Evolutionary conservation across 2,113 vertebrate genomes (phyloP).

Genomic region (Struthidea cinerea): DNA sequence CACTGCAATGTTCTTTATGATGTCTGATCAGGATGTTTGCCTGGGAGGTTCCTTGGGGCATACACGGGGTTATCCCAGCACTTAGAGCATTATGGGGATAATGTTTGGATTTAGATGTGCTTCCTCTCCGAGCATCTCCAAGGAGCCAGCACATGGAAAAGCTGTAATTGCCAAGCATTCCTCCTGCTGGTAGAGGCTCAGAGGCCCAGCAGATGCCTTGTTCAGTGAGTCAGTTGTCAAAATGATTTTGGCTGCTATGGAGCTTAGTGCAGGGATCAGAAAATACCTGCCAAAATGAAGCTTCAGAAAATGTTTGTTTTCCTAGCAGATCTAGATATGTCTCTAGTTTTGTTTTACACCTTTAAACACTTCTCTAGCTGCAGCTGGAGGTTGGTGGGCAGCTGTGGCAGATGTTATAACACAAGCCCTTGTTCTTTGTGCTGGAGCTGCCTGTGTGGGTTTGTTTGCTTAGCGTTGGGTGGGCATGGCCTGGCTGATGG

Average conservation of each 20-base stretch:
- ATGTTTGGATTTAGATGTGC: neutral
- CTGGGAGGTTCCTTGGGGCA: neutral
- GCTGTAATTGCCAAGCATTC: neutral
- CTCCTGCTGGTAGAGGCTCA: neutral
- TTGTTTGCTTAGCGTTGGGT: neutral
- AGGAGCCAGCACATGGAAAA: neutral
- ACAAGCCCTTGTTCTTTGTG: neutral
- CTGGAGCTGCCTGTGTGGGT: neutral
- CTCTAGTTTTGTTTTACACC: neutral
- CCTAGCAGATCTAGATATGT: neutral
- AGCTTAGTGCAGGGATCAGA: neutral
- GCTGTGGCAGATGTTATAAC: neutral
- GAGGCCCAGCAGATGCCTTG: neutral
- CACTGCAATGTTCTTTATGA: neutral
- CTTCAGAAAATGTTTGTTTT: neutral
- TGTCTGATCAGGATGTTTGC: neutral
- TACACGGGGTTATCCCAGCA: neutral
- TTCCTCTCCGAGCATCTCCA: neutral
- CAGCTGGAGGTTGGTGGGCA: neutral
- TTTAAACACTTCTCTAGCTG: neutral
- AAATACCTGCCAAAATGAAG: neutral
- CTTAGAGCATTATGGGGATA: neutral
- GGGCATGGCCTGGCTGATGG: neutral
- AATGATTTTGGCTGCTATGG: neutral
- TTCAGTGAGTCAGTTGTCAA: constrained; percentile 11